Base-by-base conservation (phyloP, 2,888 invertebrate genomes). In the Cantharis rustica region DNA sequence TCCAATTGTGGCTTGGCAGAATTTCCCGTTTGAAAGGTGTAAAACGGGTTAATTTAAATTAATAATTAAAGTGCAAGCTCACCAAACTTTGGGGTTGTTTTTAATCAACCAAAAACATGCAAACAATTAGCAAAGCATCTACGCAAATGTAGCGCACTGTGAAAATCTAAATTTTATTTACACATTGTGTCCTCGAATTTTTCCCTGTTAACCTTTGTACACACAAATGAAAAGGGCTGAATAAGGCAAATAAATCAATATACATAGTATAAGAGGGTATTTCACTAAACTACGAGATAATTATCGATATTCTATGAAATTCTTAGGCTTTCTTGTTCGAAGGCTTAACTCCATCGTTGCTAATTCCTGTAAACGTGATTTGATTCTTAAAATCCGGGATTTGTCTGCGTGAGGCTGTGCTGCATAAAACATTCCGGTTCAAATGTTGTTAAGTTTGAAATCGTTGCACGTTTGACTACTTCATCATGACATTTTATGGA, bases 341-440 rank as follows among this genome's bases (percentile, higher is more conserved):
- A 72, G 76, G 78, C 80, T 80, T 80, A 81, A 81, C 81, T 82
- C 79, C 79, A 82, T 82, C 82, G 81, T 79, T 80, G 79, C 76
- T 81, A 81, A 82, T 81, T 81, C 81, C 77, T 70, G 79, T 78
- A 81, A 81, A 81, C 80, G 81, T 81, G 82, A 81, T 81, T 80
- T 78, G 78, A 75, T 79, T 76, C 75, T 69, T 76, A 73, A 77
- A 75, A 80, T 81, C 76, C 77, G 74, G 82, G 81, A 81, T 81
- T 82, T 82, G 82, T 81, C 79, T 75, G 69, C 69, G 63, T 75
- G 69, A 79, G 68, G 11, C 77, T 79, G 81, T 71, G 71, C 78
- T 82, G 82, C 82, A 82, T 82, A 82, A 82, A 82, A 82, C 81
- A 82, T 82, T 75, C 77, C 76, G 78, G 77, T 76, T 71, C 62